These are phyloP conservation scores for Philotrypesis tridentata DNA, from an alignment of 1,140 invertebrate species.

Conservation along the genomic window DNA sequence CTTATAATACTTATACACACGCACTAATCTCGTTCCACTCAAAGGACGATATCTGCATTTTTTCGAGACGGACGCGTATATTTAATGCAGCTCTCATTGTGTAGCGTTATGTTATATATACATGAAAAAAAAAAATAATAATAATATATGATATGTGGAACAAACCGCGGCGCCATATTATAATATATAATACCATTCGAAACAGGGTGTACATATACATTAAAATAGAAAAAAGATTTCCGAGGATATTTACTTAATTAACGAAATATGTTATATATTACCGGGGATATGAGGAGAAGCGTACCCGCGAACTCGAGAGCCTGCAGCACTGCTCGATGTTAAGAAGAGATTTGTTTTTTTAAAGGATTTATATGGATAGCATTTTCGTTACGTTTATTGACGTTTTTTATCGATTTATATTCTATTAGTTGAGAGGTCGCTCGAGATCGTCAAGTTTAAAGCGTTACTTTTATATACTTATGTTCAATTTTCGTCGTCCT, in stretches of 20 bases:
- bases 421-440: conserved; percentile 17
- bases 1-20: conserved; percentile 15
- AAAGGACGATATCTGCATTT: neutral
- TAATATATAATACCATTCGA: conserved; percentile 48
- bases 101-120: conserved; percentile 21
- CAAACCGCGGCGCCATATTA: conserved; percentile 30
- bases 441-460: conserved; percentile 36
- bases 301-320: conserved; percentile 35
- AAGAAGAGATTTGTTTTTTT: neutral
- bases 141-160: neutral
- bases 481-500: conserved; percentile 10
- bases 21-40: conserved; percentile 8
- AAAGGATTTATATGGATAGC: neutral
- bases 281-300: neutral
- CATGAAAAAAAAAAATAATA: conserved; percentile 11
- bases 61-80: neutral
- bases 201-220: conserved; percentile 71
- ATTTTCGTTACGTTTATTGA: conserved; percentile 34
- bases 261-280: conserved; percentile 44
- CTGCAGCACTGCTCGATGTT: neutral
- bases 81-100: conserved; percentile 22
- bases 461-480: conserved; percentile 11
- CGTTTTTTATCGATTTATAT: conserved; percentile 44
- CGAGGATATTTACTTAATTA: conserved; percentile 72
- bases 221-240: conserved; percentile 60